Conservation (phyloP, 2,888 invertebrate species). For the Orthosia gracilis region DNA sequence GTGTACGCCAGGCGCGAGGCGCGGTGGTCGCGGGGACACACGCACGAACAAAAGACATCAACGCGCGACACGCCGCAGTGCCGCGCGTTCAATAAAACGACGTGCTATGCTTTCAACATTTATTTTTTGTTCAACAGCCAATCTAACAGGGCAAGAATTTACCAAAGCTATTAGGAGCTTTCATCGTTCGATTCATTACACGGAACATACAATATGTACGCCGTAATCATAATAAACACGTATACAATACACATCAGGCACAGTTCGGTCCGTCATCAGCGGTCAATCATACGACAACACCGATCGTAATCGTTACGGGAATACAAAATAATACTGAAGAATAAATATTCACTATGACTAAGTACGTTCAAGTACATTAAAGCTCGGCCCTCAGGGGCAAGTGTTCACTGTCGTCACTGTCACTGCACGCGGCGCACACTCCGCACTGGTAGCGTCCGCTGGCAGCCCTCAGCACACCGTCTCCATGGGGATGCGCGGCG, state of each 20-base stretch:
- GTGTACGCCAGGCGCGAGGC: not conserved
- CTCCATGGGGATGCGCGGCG: conserved; percentile 91
- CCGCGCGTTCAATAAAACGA: conserved; percentile 51
- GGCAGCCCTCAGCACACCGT: conserved; percentile 90
- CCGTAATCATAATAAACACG: conserved; percentile 49
- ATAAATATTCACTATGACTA: conserved; percentile 79
- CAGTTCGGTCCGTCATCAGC: conserved; percentile 43
- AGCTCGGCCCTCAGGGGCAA: conserved; percentile 63
- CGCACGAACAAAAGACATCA: conserved; percentile 77
- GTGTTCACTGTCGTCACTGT: conserved; percentile 24
- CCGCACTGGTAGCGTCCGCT: not conserved
- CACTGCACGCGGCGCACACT: conserved; percentile 42
- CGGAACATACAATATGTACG: conserved; percentile 56
- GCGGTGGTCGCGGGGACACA: not conserved
- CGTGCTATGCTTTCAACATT: conserved; percentile 66
- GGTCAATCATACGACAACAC: conserved; percentile 65
- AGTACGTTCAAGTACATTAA: conserved; percentile 69
- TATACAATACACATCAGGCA: conserved; percentile 52
- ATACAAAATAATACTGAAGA: conserved; percentile 88
- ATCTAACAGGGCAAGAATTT: conserved; percentile 82
- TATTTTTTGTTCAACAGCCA: conserved; percentile 83
- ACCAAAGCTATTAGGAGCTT: conserved; percentile 58
- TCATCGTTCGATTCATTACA: conserved; percentile 41
- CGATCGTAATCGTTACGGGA: conserved; percentile 78
- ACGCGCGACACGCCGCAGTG: conserved; percentile 67